Percentiles rank a stretch among this genome's conserved stretches.
These are phyloP conservation scores for Heteromurus nitidus DNA, from an alignment of 2,888 invertebrate species.

Conservation along the genomic window DNA sequence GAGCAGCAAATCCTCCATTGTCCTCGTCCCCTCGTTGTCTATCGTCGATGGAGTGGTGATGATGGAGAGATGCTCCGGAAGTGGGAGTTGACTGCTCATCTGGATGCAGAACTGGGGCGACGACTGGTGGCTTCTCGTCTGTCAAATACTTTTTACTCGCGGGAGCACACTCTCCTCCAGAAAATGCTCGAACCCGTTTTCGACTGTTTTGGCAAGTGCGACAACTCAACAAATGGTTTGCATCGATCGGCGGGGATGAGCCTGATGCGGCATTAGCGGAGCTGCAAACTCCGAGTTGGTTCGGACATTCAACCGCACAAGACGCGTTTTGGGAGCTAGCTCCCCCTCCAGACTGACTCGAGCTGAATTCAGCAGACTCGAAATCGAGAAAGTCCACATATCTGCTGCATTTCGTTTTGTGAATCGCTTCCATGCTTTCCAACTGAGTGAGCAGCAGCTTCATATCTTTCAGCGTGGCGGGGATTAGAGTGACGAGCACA, in stretches of 20 bases:
- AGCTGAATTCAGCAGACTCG: neutral
- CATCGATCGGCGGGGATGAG: constrained; percentile 32
- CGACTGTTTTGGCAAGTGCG: constrained; percentile 8
- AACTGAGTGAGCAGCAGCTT: constrained; percentile 74
- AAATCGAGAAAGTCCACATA: constrained; percentile 42
- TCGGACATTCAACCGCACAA: constrained; percentile 44
- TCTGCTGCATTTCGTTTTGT: constrained; percentile 37
- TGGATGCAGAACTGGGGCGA: neutral
- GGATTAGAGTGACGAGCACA: constrained; percentile 82
- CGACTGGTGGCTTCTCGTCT: constrained; percentile 14
- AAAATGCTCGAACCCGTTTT: constrained; percentile 70
- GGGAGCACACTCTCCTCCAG: constrained; percentile 72
- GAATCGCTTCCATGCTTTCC: constrained; percentile 39
- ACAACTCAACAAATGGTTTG: constrained; percentile 18
- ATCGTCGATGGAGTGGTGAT: no score
- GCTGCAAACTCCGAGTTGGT: constrained; percentile 7
- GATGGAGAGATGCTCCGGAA: neutral
- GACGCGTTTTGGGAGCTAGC: neutral
- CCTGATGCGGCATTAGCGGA: neutral
- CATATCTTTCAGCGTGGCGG: constrained; percentile 79
- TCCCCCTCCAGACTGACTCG: neutral
- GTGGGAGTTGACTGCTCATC: neutral
- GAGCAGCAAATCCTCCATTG: neutral
- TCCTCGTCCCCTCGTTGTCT: constrained; percentile 16
- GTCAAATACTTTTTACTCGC: constrained; percentile 67